Evolutionary conservation across 1,140 invertebrate genomes (phyloP).

Genomic region (Drosophila albomicans): DNA sequence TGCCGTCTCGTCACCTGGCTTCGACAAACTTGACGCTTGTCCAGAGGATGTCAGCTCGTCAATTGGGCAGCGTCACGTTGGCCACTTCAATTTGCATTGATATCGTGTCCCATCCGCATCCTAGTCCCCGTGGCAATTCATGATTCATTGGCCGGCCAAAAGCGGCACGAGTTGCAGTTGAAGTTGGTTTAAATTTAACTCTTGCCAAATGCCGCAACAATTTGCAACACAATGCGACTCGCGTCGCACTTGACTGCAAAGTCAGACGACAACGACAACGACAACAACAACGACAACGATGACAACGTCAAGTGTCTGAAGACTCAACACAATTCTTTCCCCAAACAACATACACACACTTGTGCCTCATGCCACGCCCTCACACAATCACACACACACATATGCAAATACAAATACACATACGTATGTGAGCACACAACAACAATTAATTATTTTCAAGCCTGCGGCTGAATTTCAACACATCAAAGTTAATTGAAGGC

Average conservation of each 20-base stretch:
- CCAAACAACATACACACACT: background rate
- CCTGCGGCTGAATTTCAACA: slow-evolving; percentile 65
- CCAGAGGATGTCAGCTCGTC: slow-evolving; percentile 26
- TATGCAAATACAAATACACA: background rate
- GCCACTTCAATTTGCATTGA: slow-evolving; percentile 82
- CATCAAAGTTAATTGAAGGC: slow-evolving; percentile 69
- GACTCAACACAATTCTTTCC: slow-evolving; percentile 39
- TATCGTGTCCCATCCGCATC: slow-evolving; percentile 33
- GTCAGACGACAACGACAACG: slow-evolving; percentile 25
- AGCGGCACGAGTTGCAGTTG: slow-evolving; percentile 22
- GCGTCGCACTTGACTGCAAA: slow-evolving; percentile 40
- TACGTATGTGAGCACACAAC: slow-evolving; percentile 25
- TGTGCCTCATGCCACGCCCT: background rate
- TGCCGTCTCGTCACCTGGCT: background rate
- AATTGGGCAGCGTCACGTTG: slow-evolving; percentile 72
- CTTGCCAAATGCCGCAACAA: slow-evolving; percentile 30
- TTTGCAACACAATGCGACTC: slow-evolving; percentile 26
- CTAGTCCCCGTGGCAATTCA: slow-evolving; percentile 46
- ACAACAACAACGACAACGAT: slow-evolving; percentile 25
- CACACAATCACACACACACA: background rate
- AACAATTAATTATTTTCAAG: slow-evolving; percentile 80
- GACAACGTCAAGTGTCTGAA: slow-evolving; percentile 40
- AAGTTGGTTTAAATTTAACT: slow-evolving; percentile 48
- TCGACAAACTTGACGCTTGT: background rate
- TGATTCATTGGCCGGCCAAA: slow-evolving; percentile 69